Evolutionary conservation across 2,797 vertebrate species (phyloP).

Genomic region (Sylvia borin): DNA sequence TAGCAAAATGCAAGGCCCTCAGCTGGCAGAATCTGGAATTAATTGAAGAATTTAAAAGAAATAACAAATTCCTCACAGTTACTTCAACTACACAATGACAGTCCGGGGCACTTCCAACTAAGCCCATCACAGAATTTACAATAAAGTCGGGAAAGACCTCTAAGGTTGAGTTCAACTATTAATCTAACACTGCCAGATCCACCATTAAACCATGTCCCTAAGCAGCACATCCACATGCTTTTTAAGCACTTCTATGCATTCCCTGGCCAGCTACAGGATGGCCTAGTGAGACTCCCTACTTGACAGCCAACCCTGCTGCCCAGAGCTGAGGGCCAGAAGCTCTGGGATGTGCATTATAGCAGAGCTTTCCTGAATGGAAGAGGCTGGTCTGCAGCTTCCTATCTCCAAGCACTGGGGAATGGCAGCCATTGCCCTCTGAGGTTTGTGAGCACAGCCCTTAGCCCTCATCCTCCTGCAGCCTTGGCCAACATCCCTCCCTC

Average conservation of each 20-base stretch:
- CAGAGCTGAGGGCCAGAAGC: not conserved
- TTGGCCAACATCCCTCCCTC: not conserved
- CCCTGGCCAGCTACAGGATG: not conserved
- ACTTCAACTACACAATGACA: not conserved
- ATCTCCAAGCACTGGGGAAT: not conserved
- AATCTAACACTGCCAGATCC: not conserved
- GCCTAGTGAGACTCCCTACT: not conserved
- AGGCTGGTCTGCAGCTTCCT: not conserved
- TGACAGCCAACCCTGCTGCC: not conserved
- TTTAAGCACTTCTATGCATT: not conserved
- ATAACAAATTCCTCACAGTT: not conserved
- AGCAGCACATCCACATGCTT: not conserved
- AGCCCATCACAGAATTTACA: not conserved
- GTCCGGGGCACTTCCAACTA: not conserved
- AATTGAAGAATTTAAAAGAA: not conserved
- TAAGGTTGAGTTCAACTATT: not conserved
- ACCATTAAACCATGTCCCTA: not conserved
- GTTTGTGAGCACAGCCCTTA: not conserved
- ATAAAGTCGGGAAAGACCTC: fast-evolving
- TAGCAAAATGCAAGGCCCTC: not conserved
- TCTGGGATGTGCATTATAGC: not conserved
- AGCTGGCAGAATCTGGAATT: not conserved
- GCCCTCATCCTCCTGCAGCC: not conserved
- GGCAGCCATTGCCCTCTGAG: not conserved
- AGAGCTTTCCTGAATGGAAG: not conserved